Evolutionary conservation across 1,140 invertebrate genomes (phyloP).

Genomic region (Apis cerana): DNA sequence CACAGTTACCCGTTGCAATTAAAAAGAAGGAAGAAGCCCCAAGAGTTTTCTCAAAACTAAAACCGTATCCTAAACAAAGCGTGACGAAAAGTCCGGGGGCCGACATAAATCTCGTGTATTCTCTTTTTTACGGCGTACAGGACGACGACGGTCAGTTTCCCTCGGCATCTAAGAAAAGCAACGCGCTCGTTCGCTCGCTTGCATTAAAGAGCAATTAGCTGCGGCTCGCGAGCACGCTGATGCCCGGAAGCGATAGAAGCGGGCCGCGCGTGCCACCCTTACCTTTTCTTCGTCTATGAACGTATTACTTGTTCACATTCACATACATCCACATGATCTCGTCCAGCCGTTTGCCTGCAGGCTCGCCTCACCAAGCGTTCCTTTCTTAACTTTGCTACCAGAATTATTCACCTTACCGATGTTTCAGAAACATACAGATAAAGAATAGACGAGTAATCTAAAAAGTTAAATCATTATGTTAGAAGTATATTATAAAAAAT

Average conservation of each 20-base stretch:
- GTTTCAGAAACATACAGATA: neutral
- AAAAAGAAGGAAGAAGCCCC: neutral
- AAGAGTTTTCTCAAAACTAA: constrained; percentile 20
- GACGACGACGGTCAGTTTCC: constrained; percentile 38
- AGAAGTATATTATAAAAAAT: too few species aligned
- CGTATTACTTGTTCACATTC: constrained; percentile 28
- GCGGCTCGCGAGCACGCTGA: constrained; percentile 79
- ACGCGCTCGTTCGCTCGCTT: constrained; percentile 67
- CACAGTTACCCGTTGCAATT: constrained; percentile 30
- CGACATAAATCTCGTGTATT: constrained; percentile 14
- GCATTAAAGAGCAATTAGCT: constrained; percentile 80
- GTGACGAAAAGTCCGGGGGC: constrained; percentile 15
- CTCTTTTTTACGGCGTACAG: constrained; percentile 16
- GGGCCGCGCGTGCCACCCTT: constrained; percentile 78
- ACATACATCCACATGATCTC: constrained; percentile 2
- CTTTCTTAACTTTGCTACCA: constrained; percentile 18
- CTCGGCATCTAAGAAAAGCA: constrained; percentile 69
- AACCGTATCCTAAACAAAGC: constrained; percentile 14
- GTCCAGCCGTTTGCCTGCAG: constrained; percentile 36
- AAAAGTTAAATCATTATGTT: neutral
- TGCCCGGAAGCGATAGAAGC: constrained; percentile 80
- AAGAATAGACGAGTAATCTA: constrained; percentile 1
- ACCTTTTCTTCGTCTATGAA: constrained; percentile 67
- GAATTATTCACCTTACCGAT: constrained; percentile 26
- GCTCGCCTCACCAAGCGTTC: constrained; percentile 43